Evolutionary conservation across 2,888 invertebrate species (phyloP), one percentile per base, ranked within the genome.

Genomic region (Asteroscopus sphinx): DNA sequence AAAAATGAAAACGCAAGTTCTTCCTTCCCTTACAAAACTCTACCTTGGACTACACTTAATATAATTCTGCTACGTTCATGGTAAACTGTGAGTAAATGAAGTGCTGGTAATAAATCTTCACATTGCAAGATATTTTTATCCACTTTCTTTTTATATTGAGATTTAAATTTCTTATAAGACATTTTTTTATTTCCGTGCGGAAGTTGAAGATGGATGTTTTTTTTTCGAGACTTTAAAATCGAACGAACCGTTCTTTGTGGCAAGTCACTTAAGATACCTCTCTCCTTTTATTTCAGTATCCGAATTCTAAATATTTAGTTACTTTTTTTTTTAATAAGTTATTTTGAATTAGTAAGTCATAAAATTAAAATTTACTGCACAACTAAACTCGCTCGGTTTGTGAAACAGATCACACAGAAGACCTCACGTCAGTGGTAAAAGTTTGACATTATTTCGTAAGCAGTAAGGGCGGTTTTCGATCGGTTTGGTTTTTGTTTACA

Each of bases 1-100:
- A 84, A 84, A 85, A 87, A 82, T 78, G 57, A 49, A 76, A 68
- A 52, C 58, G 59, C 49, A 72, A 72, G 66, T 62, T 65, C 59
- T 65, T 59, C 48, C 33, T 46, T 49, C 52, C 30, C 36, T 47
- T 59, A 62, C 39, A 40, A 44, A 73, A 72, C 62, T 75, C 45
- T 65, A 53, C 8, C 54, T 59, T 61, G 46, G 44, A 51, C 52
- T 32, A 46, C 35, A 60, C 45, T 58, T 68, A 70, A 71, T 65
- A 53, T 76, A 51, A 74, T 67, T 60, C 59, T 60, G 33, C 57
- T 58, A 52, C 51, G 54, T 70, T 45, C 42, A 36, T 54, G 48
- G 60, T 60, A 67, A 70, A 68, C 56, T 60, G 64, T 51, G 41
- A 56, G 73, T 68, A 64, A 68, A 74, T 73, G 54, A 68, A 60